Base-by-base conservation (phyloP, 2,113 vertebrate genomes). In the Charina bottae region DNA sequence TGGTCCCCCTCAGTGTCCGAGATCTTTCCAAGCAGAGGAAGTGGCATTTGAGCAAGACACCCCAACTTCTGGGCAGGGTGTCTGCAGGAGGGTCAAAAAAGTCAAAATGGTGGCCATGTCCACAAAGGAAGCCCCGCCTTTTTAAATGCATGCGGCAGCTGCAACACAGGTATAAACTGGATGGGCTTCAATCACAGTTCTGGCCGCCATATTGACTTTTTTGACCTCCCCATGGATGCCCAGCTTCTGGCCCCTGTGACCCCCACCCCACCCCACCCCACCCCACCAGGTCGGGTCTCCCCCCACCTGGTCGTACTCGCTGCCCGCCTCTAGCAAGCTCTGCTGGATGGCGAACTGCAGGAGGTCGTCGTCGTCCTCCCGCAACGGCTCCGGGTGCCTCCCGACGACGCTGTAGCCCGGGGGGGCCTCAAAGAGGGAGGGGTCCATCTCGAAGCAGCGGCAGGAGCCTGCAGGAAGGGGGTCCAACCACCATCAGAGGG, bases 301-400 rank as follows among this genome's bases (percentile, higher is more conserved):
- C 0, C 96, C 53, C 89, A 99, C 99, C 99, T 99, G 99, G 94
- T 99, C 99, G 0, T 98, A 99, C 93, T 99, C 99, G 0, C 98
- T 99, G 92, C 99, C 99, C 0, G 99, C 98, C 92, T 99, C 99
- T 62, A 99, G 97, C 95, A 99, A 98, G 95, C 99, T 99, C 97
- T 99, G 99, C 96, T 99, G 99, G 93, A 99, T 99, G 95, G 99
- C 99, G 0, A 99, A 99, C 97, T 99, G 99, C 86, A 99, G 97
- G 91, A 99, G 96, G 85, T 98, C 98, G 1, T 99, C 99, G 1
- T 99, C 99, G 0, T 99, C 99, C 24, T 99, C 99, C 4, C 99
- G 98, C 92, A 98, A 96, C 53, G 97, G 93, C 3, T 99, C 98
- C 92, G 98, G 98, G 96, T 99, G 98, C 87, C 98, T 98, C n/a